Base-by-base conservation (phyloP, 1,140 invertebrate genomes). In the Gonatopus flavifemur region DNA sequence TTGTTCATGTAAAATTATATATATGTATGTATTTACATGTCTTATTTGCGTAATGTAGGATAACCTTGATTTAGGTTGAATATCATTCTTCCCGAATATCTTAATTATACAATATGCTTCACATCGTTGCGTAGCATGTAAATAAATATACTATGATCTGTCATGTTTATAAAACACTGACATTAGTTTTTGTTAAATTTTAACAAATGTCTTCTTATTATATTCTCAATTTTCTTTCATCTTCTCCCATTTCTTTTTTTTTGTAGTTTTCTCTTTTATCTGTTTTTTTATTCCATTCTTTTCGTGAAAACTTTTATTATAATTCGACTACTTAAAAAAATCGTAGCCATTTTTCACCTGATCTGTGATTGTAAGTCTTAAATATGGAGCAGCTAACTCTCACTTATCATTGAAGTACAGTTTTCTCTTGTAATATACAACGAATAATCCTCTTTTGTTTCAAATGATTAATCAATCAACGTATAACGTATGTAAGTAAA, bases 121-220 rank as follows among this genome's bases (percentile, higher is more conserved):
- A 56, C 66, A 61, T 66, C 63, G 59, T 59, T 64, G 62, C 65
- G 67, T 66, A 71, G 71, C 69, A 72, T 73, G 74, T 67, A 74
- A 74, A 74, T 69, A 71, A 71, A 70, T 74, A 74, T 66, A 66
- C 64, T 73, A 74, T 62, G 68, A 50, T 69, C 60, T 68, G 67
- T 70, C 72, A 72, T 76, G 70, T 77, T 77, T 77, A 77, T 76
- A 74, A 77, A 77, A 77, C 74, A 77, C 59, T 70, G 72, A 76
- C 70, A 62, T 60, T 58, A 66, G 67, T 71, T 72, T 74, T 70
- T 72, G 72, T 75, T 77, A 76, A 76, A 76, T 75, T 77, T 77
- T 76, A 77, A 77, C 70, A 76, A 74, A 71, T 67, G 52, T 51
- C 48, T 55, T 63, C 60, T 60, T 53, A 40, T 52, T 57, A 59